Percentiles rank a stretch among this genome's conserved stretches.
Conservation (phyloP, 1,140 invertebrate species). For the Lasioglossum baleicum region DNA sequence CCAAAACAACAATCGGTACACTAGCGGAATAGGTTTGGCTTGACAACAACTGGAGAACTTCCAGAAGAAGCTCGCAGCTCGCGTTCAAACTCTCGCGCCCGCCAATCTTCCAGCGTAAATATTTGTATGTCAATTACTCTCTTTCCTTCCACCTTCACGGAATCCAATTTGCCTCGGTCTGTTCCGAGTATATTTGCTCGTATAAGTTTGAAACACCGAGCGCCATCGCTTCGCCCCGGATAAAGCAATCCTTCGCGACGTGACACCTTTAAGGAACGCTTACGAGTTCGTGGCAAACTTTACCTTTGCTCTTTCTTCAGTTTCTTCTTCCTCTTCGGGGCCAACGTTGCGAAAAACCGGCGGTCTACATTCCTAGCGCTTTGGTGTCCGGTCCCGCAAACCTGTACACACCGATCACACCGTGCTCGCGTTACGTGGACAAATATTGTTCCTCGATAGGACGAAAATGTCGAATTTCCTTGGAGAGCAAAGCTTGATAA, state of each 20-base stretch:
- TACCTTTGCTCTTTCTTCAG: constrained; percentile 16
- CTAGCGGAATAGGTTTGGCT: background rate
- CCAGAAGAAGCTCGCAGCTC: background rate
- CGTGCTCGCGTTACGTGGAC: too few relatives aligned
- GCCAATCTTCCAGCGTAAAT: background rate
- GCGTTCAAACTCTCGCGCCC: background rate
- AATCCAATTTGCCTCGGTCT: constrained; percentile 14
- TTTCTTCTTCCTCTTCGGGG: background rate
- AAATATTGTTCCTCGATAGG: too few relatives aligned
- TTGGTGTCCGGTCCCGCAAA: background rate
- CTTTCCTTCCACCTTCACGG: background rate
- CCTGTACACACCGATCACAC: too few relatives aligned
- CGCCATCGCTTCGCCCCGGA: background rate
- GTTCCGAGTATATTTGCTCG: background rate
- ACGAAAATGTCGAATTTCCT: too few relatives aligned
- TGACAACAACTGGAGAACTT: background rate
- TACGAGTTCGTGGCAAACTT: constrained; percentile 13
- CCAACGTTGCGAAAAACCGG: background rate
- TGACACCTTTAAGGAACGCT: constrained; percentile 11
- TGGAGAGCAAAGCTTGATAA: too few relatives aligned
- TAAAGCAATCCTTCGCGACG: constrained; percentile 21
- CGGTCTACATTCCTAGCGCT: background rate
- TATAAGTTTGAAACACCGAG: background rate
- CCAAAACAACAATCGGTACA: background rate
- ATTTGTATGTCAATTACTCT: constrained; percentile 4